Percentiles rank a stretch among this genome's conserved stretches.
These are phyloP conservation scores for Caenorhabditis plicata DNA, from an alignment of 2,888 invertebrate genomes.

Conservation along the genomic window DNA sequence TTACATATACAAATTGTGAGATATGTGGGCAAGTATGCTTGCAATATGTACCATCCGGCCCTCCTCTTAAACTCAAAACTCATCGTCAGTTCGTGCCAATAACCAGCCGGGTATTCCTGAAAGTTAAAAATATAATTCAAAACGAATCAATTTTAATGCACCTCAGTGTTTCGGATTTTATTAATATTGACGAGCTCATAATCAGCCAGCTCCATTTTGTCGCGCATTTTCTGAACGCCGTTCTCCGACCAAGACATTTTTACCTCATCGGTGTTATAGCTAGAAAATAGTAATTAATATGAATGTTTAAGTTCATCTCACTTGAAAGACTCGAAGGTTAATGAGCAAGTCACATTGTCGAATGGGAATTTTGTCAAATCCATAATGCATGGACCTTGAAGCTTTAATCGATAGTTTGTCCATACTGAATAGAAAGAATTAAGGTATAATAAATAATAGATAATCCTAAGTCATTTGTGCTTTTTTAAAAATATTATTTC, in stretches of 20 bases:
- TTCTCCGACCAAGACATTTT: conserved; percentile 61
- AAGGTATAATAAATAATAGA: conserved; percentile 2
- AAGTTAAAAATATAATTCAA: neutral
- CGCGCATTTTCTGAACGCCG: conserved; percentile 62
- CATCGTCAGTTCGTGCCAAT: conserved; percentile 65
- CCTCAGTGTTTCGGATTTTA: conserved; percentile 56
- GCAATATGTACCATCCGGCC: conserved; percentile 65
- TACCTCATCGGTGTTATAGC: conserved; percentile 66
- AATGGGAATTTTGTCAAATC: conserved; percentile 64
- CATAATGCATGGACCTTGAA: conserved; percentile 64
- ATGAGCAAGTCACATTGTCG: conserved; percentile 64
- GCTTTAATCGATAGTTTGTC: conserved; percentile 64
- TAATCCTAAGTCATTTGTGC: no score
- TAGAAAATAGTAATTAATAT: conserved; percentile 11
- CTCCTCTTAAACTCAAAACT: conserved; percentile 62
- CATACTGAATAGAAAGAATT: conserved; percentile 53
- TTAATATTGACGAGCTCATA: conserved; percentile 59
- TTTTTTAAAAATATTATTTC: no score
- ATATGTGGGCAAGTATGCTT: conserved; percentile 65
- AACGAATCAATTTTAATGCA: conserved; percentile 6
- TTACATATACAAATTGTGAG: conserved; percentile 65
- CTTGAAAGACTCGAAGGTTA: conserved; percentile 66
- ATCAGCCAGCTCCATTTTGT: conserved; percentile 65
- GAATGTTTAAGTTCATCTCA: conserved; percentile 22
- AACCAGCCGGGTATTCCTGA: conserved; percentile 64